These are phyloP conservation scores for Drosophila burlai DNA, from an alignment of 1,140 invertebrate species.

Conservation along the genomic window DNA sequence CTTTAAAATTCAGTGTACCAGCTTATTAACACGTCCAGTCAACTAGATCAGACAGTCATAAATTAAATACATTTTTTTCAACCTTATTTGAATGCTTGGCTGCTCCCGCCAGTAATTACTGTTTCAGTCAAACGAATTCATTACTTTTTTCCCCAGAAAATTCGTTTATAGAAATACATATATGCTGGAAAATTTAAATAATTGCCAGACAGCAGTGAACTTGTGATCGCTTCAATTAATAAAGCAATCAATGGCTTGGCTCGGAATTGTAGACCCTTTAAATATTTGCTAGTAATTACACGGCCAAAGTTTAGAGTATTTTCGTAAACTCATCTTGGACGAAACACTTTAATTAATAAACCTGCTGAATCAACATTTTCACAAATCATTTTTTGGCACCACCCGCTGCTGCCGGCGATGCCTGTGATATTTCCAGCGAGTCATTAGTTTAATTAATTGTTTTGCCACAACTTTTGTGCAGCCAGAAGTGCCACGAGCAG, in stretches of 20 bases:
- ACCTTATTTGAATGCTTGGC: constrained; percentile 36
- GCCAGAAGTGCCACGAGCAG: constrained; percentile 35
- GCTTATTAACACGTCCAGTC: constrained; percentile 29
- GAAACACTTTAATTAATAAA: constrained; percentile 49
- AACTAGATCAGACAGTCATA: constrained; percentile 32
- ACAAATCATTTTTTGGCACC: constrained; percentile 43
- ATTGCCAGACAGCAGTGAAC: constrained; percentile 29
- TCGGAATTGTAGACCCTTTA: constrained; percentile 1
- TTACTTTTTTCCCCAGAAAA: constrained; percentile 38
- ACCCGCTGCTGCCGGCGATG: background rate
- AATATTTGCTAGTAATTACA: constrained; percentile 19
- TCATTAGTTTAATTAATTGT: constrained; percentile 80
- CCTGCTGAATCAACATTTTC: constrained; percentile 36
- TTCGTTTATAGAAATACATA: constrained; percentile 5
- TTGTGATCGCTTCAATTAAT: constrained; percentile 33
- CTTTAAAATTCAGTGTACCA: constrained; percentile 10
- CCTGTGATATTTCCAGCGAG: constrained; percentile 59
- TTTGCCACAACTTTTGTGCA: constrained; percentile 44
- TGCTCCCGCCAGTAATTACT: constrained; percentile 55
- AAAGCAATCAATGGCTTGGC: constrained; percentile 40
- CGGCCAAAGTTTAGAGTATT: constrained; percentile 10
- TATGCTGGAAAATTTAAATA: constrained; percentile 32
- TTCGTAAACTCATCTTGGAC: constrained; percentile 21
- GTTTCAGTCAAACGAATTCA: constrained; percentile 60
- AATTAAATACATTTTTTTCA: constrained; percentile 41